Evolutionary conservation across 1,140 invertebrate genomes (phyloP).

Genomic region (Drosophila ficusphila): DNA sequence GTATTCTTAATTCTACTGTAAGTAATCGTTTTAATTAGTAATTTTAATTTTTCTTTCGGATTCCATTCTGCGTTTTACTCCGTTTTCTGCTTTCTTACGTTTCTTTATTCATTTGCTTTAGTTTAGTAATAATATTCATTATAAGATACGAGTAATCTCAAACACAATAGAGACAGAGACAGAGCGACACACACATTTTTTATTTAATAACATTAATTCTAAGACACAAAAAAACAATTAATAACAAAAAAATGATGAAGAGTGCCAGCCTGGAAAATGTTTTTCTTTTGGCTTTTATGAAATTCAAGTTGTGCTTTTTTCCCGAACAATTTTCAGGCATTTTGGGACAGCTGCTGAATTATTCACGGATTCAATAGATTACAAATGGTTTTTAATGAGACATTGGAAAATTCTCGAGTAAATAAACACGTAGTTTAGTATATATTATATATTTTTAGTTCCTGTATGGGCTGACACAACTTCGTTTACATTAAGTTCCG

Average conservation of each 20-base stretch:
- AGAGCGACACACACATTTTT: constrained; percentile 43
- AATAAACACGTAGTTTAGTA: too few relatives aligned
- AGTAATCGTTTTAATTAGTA: constrained; percentile 76
- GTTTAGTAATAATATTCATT: constrained; percentile 50
- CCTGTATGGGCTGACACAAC: constrained; percentile 7
- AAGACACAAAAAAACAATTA: constrained; percentile 14
- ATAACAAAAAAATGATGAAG: background rate
- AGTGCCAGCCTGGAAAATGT: constrained; percentile 7
- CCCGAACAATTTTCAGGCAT: background rate
- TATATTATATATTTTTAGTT: background rate
- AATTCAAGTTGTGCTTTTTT: background rate
- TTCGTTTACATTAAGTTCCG: background rate
- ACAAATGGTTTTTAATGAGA: background rate
- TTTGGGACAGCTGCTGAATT: background rate
- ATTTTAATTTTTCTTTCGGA: constrained; percentile 53
- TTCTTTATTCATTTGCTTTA: background rate
- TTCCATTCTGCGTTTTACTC: constrained; percentile 6
- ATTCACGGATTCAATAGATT: constrained; percentile 2
- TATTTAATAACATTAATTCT: constrained; percentile 10
- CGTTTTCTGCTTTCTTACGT: constrained; percentile 8
- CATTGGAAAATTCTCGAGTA: too few relatives aligned
- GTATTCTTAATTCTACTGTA: constrained; percentile 66
- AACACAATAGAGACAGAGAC: constrained; percentile 60
- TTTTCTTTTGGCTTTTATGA: background rate
- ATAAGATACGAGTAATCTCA: constrained; percentile 53